A percentile compares a stretch with the other conserved stretches of the same genome.
Conservation (phyloP, 2,113 vertebrate species). For the Notechis scutatus region DNA sequence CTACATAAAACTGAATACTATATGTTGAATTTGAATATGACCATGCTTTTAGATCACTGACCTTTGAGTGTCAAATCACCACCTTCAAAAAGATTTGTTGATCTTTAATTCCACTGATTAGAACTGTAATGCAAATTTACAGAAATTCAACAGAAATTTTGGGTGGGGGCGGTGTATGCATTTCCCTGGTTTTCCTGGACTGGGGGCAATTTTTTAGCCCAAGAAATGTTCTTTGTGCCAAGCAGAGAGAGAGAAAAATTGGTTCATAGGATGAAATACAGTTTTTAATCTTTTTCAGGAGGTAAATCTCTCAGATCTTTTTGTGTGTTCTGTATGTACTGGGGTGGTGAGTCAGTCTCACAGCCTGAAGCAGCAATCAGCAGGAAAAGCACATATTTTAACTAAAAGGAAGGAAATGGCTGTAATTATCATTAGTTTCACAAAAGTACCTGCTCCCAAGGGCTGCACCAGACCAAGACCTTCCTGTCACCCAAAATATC, state of each 20-base stretch:
- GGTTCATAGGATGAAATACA: slow-evolving; percentile 23
- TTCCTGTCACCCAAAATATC: slow-evolving; percentile 38
- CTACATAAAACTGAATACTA: background rate
- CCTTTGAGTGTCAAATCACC: background rate
- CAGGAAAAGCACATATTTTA: slow-evolving; percentile 60
- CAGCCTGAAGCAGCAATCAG: slow-evolving; percentile 48
- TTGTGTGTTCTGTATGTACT: slow-evolving; percentile 15
- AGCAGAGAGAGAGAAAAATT: background rate
- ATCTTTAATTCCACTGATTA: background rate
- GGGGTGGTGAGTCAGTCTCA: slow-evolving; percentile 54
- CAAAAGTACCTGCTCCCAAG: slow-evolving; percentile 56
- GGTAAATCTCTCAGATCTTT: slow-evolving; percentile 39
- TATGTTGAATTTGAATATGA: background rate
- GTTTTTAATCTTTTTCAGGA: slow-evolving; percentile 39
- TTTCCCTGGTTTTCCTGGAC: background rate
- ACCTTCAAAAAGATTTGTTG: background rate
- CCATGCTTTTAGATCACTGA: background rate
- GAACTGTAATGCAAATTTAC: background rate
- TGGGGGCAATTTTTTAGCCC: background rate
- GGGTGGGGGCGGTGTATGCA: background rate
- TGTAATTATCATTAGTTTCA: slow-evolving; percentile 64
- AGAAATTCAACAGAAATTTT: background rate
- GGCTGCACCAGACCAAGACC: slow-evolving; percentile 39
- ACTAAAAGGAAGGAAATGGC: slow-evolving; percentile 59
- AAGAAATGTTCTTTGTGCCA: slow-evolving; percentile 29